Evolutionary conservation across 2,113 vertebrate genomes (phyloP).

Genomic region (Vulpes vulpes): DNA sequence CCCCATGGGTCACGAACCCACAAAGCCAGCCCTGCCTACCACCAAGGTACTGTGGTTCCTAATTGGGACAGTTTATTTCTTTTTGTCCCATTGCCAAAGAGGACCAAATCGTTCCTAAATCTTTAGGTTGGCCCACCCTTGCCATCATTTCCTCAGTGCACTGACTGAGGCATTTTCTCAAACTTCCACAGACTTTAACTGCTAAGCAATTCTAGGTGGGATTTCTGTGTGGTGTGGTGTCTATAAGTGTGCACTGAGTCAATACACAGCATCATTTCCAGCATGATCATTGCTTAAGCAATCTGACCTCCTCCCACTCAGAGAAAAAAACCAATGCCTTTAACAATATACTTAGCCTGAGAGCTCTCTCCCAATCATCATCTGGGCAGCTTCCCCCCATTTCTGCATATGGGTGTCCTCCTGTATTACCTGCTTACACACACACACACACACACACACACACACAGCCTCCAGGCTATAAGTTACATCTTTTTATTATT

Average conservation of each 20-base stretch:
- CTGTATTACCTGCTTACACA: no score
- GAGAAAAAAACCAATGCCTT: not conserved
- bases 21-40: not conserved
- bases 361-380: not conserved
- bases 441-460: not conserved
- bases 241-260: no score
- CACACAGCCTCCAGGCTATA: not conserved
- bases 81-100: not conserved
- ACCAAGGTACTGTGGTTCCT: no score
- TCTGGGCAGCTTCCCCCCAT: not conserved
- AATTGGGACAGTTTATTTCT: not conserved
- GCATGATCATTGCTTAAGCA: not conserved
- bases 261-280: not conserved
- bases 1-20: fast-evolving
- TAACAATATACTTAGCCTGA: not conserved
- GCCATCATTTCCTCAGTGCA: not conserved
- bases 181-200: not conserved
- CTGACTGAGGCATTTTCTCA: not conserved
- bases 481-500: not conserved
- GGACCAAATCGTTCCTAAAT: not conserved
- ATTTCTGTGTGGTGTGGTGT: not conserved
- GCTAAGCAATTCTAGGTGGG: not conserved
- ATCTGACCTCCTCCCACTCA: not conserved
- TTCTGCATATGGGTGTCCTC: not conserved
- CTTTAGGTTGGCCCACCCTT: not conserved